Base-by-base conservation (phyloP, 2,888 invertebrate genomes). In the Latrodectus hesperus region DNA sequence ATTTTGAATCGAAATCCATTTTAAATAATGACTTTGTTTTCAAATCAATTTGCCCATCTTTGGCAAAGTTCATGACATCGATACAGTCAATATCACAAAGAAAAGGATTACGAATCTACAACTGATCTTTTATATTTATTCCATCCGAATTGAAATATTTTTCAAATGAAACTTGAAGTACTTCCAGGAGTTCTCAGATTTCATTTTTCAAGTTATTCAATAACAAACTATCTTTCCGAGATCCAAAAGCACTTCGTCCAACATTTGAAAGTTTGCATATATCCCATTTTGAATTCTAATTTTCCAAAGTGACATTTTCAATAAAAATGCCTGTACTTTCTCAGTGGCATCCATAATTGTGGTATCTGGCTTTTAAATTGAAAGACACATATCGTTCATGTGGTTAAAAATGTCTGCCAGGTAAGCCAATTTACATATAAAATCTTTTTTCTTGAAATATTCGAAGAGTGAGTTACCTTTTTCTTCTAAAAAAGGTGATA, bases 31-130 rank as follows among this genome's bases (percentile, higher is more conserved):
- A 80, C 72, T 80, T 72, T 80, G 73, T 80, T 80, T 80, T 80
- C 80, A 80, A 80, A 80, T 73, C 80, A 80, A 80, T 80, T 80
- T n/a, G n/a, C n/a, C n/a, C n/a, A n/a, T n/a, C n/a, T n/a, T n/a
- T n/a, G n/a, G n/a, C n/a, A n/a, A n/a, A n/a, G n/a, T n/a, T n/a
- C n/a, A n/a, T n/a, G n/a, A n/a, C n/a, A n/a, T n/a, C n/a, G n/a
- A n/a, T n/a, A n/a, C n/a, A n/a, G n/a, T n/a, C n/a, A n/a, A n/a
- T n/a, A n/a, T n/a, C n/a, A n/a, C n/a, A n/a, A n/a, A n/a, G n/a
- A n/a, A n/a, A n/a, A n/a, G n/a, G n/a, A n/a, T n/a, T n/a, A n/a
- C n/a, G n/a, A n/a, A n/a, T n/a, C n/a, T n/a, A n/a, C n/a, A n/a
- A n/a, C n/a, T n/a, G n/a, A n/a, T n/a, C n/a, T n/a, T n/a, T n/a